These are phyloP conservation scores for Rhadinocentrus ornatus DNA, from an alignment of 2,797 vertebrate species.

Conservation along the genomic window DNA sequence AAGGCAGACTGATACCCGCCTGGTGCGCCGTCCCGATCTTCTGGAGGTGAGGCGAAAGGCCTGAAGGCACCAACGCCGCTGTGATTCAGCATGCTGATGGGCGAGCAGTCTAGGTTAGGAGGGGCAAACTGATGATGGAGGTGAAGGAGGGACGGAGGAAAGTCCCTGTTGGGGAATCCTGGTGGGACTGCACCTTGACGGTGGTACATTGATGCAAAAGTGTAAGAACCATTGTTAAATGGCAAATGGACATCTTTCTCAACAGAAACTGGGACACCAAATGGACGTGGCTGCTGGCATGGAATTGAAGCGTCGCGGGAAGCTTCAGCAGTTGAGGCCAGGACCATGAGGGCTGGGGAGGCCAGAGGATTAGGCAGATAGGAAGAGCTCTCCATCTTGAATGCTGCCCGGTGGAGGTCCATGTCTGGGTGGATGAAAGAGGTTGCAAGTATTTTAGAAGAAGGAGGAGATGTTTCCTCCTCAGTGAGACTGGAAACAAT, in stretches of 20 bases:
- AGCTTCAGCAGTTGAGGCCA: constrained; percentile 97
- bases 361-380: constrained; percentile 98
- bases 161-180: constrained; percentile 96
- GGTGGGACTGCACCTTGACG: constrained; percentile 94
- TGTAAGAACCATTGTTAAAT: constrained; percentile 98
- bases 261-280: constrained; percentile 95
- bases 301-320: constrained; percentile 97
- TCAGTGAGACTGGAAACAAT: constrained; percentile 43
- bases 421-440: constrained; percentile 82
- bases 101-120: constrained; percentile 97
- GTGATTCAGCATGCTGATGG: constrained; percentile 98
- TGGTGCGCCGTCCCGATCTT: constrained; percentile 91
- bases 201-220: constrained; percentile 99
- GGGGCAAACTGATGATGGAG: constrained; percentile 99
- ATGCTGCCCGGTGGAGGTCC: constrained; percentile 99
- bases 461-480: constrained; percentile 71
- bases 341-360: constrained; percentile 97
- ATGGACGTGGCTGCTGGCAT: constrained; percentile 96
- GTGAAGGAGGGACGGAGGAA: constrained; percentile 96
- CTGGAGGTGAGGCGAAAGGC: constrained; percentile 93
- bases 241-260: constrained; percentile 98
- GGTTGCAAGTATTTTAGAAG: constrained; percentile 63
- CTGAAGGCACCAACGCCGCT: constrained; percentile 97
- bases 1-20: constrained; percentile 98
- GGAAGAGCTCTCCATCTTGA: constrained; percentile 99